Base-by-base conservation (phyloP, 2,888 invertebrate genomes). In the Megaustenia siamemsis region DNA sequence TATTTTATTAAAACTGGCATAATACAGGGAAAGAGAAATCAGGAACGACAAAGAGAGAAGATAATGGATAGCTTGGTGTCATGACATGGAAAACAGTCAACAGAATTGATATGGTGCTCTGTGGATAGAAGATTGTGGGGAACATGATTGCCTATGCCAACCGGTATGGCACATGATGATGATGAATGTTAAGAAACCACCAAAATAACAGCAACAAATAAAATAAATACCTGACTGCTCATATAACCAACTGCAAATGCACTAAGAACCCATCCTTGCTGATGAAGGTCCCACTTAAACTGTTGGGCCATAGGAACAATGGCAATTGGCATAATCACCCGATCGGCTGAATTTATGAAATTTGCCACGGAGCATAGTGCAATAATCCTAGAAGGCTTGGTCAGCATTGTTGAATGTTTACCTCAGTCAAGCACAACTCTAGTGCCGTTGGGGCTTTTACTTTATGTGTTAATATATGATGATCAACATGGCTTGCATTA, bases 301-400 rank as follows among this genome's bases (percentile, higher is more conserved):
- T 96, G 95, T 92, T 96, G 95, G 0, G 96, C 95, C 96, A 96
- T 96, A 5, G 95, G 96, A 56, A 96, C 95, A 85, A 96, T 96
- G 38, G 96, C 96, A 84, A 96, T 96, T 0, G 96, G 96, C 96
- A 96, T 96, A 82, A 96, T 96, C 10, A 96, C 96, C 85, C 96
- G 94, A 93, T 96, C 96, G 5, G 96, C 96, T 78, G 96, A 96
- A 93, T 96, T 96, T 90, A 96, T 96, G 91, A 96, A 96, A 94
- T 96, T 96, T 75, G 96, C 96, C 76, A 96, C 94, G 40, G 96
- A 96, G 93, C 96, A 96, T 88, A 96, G 93, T 79, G 96, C 96
- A 76, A 96, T 91, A 76, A 93, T 93, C 80, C 91, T 91, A 10
- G 93, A 91, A 38, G 93, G 90, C 86, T 92, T 93, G 66, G 92